Conservation (phyloP, 2,797 vertebrate species). For the Remorina albescens region DNA sequence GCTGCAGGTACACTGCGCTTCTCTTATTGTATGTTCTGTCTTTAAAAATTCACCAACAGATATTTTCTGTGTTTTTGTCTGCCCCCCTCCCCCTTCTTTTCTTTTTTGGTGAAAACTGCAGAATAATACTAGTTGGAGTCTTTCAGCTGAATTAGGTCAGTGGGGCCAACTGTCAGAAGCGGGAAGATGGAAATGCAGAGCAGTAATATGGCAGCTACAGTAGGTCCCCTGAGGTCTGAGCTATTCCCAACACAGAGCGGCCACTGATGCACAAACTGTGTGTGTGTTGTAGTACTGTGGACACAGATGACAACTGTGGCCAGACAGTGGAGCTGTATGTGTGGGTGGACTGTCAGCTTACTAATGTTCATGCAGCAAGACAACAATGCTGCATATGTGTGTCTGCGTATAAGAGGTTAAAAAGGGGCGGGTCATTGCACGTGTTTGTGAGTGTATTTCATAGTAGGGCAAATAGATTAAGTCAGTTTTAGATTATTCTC, state of each 20-base stretch:
- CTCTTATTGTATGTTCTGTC: slow-evolving; percentile 46
- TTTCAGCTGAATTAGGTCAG: slow-evolving; percentile 76
- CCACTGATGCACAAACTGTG: slow-evolving; percentile 54
- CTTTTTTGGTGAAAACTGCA: slow-evolving; percentile 20
- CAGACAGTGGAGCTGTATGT: slow-evolving; percentile 49
- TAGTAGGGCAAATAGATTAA: slow-evolving; percentile 25
- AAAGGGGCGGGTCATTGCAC: slow-evolving; percentile 13
- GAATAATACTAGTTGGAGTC: slow-evolving; percentile 45
- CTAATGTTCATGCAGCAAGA: slow-evolving; percentile 18
- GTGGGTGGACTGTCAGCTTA: slow-evolving; percentile 48
- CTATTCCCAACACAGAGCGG: slow-evolving; percentile 30
- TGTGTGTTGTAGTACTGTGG: slow-evolving; percentile 17
- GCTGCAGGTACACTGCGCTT: slow-evolving; percentile 3
- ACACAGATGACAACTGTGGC: slow-evolving; percentile 49
- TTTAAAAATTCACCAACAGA: slow-evolving; percentile 28
- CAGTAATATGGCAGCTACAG: slow-evolving; percentile 46
- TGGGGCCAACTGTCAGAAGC: slow-evolving; percentile 71
- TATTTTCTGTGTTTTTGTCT: not conserved
- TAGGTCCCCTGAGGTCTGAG: slow-evolving; percentile 72
- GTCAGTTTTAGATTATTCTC: slow-evolving; percentile 43
- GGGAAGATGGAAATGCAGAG: slow-evolving; percentile 52
- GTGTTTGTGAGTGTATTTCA: slow-evolving; percentile 21
- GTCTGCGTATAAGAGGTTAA: not conserved
- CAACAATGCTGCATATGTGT: not conserved
- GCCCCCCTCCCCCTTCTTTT: not conserved